Base-by-base conservation (phyloP, 37 sponge, comb jelly and placozoan species). In the Lycopodina hypogea region DNA sequence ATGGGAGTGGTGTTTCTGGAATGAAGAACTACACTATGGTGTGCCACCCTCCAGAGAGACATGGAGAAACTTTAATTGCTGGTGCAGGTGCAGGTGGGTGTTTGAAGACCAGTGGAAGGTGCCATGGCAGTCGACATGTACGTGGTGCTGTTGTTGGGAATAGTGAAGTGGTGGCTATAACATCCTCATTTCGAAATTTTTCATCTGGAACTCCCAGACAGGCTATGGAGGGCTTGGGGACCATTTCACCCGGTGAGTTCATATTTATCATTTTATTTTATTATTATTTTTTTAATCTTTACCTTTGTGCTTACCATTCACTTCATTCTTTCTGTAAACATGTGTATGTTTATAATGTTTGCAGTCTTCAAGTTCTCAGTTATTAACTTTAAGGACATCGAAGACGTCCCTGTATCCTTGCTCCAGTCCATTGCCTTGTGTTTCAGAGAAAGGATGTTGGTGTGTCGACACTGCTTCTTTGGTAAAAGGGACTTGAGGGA, bases 381-480 rank as follows among this genome's bases (percentile, higher is more conserved):
- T n/a, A 45, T 84, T 6, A 84, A 57, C 26, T 81, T 72, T 34
- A 71, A 71, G 65, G 53, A 12, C 30, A 9, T 81, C 0, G 22
- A 21, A 15, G 84, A 84, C 53, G 70, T 84, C 18, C 84, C 84
- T 35, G 55, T 0, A 26, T 22, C 61, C 42, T 70, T 84, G 14
- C 40, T 84, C 19, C 18, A 62, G 39, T 69, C 45, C 9, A 41
- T 84, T 8, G 78, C 78, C 22, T 2, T 3, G 48, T 77, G 66
- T 29, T 78, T 71, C 63, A 26, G 37, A 41, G 35, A 70, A 0
- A 76, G 41, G 33, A 39, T 28, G 35, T 39, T n/a, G 58, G 84
- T 77, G 36, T 84, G 84, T 75, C 70, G 84, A 1, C 48, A 36
- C 53, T 84, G 84, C 69, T 84, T 84, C 84, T 84, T 69, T 71